Base-by-base conservation (phyloP, 2,797 vertebrate genomes). In the Petrocephalus schoutedeni region DNA sequence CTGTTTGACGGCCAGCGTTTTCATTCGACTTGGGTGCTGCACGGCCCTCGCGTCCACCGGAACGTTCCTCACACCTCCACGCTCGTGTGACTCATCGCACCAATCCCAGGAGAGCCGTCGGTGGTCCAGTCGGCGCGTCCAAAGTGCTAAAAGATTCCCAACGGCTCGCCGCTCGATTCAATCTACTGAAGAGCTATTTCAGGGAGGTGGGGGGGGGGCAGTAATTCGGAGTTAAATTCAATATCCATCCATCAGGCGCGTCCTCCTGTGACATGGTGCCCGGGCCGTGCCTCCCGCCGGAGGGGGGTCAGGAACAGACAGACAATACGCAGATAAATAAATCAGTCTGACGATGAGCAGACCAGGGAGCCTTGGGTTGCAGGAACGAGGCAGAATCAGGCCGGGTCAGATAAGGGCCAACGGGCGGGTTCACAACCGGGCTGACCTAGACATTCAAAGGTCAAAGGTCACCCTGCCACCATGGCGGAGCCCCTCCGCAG, bases 231-330 rank as follows among this genome's bases (percentile, higher is more conserved):
- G 16, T 86, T 86, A 59, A 86, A 86, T 59, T 86, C 84, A 59
- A 86, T 59, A 86, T 36, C 84, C 84, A 86, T 86, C 84, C 56
- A 86, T 86, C 84, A 86, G 21, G 41, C 8, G 28, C 16, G 28
- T 58, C 32, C 14, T 59, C 28, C 14, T 8, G 6, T 36, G 56
- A 41, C 28, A 28, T 45, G 41, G 49, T 10, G 49, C n/a, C 49
- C 80, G 12, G 49, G n/a, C n/a, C 21, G 45, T 10, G n/a, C n/a
- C 80, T 84, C 21, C 16, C 59, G 8, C 56, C 10, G 49, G 49
- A 2, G 9, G 12, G 23, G 36, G 71, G 14, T 14, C 0, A 0
- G 71, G 6, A 77, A n/a, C 16, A 19, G 71, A 77, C 36, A 45
- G 19, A n/a, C 6, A 36, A 77, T 45, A 5, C 16, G 7, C 36